Conservation (phyloP, 2,888 invertebrate genomes). For the Fragum whitleyi region DNA sequence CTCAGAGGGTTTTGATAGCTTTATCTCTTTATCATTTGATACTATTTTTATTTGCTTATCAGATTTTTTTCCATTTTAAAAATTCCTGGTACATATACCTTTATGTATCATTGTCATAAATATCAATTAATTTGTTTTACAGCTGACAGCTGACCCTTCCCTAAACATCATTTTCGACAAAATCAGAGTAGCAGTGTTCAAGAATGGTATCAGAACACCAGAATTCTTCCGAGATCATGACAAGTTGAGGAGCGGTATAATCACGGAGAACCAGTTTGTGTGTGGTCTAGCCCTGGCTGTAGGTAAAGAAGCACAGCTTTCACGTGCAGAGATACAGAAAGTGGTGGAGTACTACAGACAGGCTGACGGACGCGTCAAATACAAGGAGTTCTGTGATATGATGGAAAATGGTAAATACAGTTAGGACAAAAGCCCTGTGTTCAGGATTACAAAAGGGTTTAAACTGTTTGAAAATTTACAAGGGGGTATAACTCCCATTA, state of each 20-base stretch:
- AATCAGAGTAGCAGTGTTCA: slow-evolving; percentile 83
- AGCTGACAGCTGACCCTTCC: slow-evolving; percentile 79
- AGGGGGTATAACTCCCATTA: no score
- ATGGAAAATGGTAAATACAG: slow-evolving; percentile 84
- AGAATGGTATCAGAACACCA: slow-evolving; percentile 83
- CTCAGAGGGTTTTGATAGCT: no score
- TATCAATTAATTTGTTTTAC: slow-evolving; percentile 16
- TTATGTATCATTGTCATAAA: no score
- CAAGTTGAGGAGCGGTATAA: slow-evolving; percentile 82
- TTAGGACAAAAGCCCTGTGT: not conserved
- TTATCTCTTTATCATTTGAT: no score
- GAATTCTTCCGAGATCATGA: slow-evolving; percentile 85
- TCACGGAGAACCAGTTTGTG: slow-evolving; percentile 85
- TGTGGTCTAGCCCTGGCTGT: slow-evolving; percentile 83
- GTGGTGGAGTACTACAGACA: slow-evolving; percentile 83
- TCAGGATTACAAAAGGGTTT: no score
- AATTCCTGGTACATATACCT: no score
- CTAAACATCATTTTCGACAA: slow-evolving; percentile 84
- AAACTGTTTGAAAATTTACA: no score
- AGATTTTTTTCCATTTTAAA: no score
- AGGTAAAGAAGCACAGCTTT: slow-evolving; percentile 84
- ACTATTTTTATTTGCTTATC: no score
- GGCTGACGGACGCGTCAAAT: slow-evolving; percentile 82
- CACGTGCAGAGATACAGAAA: slow-evolving; percentile 83
- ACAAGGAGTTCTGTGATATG: slow-evolving; percentile 84